Percentiles rank a stretch among this genome's conserved stretches.
phyloP scores from a whole-genome alignment of 2,797 vertebrate genomes.

The Anguilla obscura region DNA sequence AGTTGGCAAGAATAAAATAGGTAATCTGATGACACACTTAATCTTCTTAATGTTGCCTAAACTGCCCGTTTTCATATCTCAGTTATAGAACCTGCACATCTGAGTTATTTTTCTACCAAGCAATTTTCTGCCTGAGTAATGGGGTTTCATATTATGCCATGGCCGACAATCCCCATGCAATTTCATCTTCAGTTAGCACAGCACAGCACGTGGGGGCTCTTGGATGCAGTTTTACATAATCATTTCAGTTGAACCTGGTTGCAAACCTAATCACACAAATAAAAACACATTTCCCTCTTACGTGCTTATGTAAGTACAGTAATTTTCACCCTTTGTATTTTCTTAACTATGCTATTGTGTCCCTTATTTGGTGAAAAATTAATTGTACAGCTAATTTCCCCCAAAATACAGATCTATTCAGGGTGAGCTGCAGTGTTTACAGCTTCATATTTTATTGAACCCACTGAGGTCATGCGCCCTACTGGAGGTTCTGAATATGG shows the following conservation, averaged over 20 bases:
- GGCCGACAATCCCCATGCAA: not conserved
- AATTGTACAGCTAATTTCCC: not conserved
- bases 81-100: not conserved
- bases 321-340: not conserved
- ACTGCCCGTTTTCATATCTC: slow-evolving; percentile 9
- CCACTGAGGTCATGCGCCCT: not conserved
- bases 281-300: not conserved
- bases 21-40: not conserved
- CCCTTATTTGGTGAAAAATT: not conserved
- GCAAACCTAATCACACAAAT: not conserved
- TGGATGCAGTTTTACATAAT: not conserved
- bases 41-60: not conserved
- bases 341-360: not conserved
- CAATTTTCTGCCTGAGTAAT: slow-evolving; percentile 9
- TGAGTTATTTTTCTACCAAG: not conserved
- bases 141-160: not conserved
- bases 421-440: not conserved
- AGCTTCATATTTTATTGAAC: not conserved
- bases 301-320: not conserved
- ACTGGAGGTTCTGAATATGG: not conserved
- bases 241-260: not conserved
- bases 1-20: not conserved
- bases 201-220: not conserved
- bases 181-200: not conserved
- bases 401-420: not conserved